Base-by-base conservation (phyloP, 2,888 invertebrate genomes). In the Sphaeridia pumilis region DNA sequence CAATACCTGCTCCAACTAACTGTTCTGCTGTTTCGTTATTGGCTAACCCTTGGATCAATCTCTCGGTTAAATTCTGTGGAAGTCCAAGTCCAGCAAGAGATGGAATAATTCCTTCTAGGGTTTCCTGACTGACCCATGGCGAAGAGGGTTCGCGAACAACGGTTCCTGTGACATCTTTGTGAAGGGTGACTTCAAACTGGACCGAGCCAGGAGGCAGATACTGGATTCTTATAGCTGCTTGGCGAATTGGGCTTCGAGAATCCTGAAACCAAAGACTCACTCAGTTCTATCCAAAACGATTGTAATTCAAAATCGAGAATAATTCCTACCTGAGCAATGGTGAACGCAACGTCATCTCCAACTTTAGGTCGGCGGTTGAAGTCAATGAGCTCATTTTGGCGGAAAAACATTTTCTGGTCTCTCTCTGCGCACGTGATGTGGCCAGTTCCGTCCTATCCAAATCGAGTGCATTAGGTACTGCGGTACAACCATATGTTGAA, bases 401-500 rank as follows among this genome's bases (percentile, higher is more conserved):
- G 87, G 75, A 94, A 94, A 74, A 87, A 89, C 72, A 93, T 78
- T 52, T 85, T 80, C 38, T 82, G 79, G 67, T 90, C 90, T 50
- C 92, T 78, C 70, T 92, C 89, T 46, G 86, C 90, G 72, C 92
- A 90, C 64, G 84, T 83, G 63, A 95, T 81, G 72, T 89, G 93
- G 21, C 94, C 94, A 72, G 85, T 93, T 26, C 88, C 89, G 58
- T 93, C 92, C 69, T 88, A 85, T 10, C n/a, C n/a, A n/a, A n/a
- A n/a, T n/a, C n/a, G n/a, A n/a, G n/a, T n/a, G n/a, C n/a, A n/a
- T n/a, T n/a, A n/a, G n/a, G n/a, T n/a, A n/a, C n/a, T n/a, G n/a
- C n/a, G n/a, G n/a, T n/a, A n/a, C n/a, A n/a, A n/a, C n/a, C n/a
- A n/a, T n/a, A n/a, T n/a, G n/a, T n/a, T n/a, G n/a, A n/a, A n/a